These are phyloP conservation scores for Cacatua alba DNA, from an alignment of 2,113 vertebrate species.

Conservation along the genomic window DNA sequence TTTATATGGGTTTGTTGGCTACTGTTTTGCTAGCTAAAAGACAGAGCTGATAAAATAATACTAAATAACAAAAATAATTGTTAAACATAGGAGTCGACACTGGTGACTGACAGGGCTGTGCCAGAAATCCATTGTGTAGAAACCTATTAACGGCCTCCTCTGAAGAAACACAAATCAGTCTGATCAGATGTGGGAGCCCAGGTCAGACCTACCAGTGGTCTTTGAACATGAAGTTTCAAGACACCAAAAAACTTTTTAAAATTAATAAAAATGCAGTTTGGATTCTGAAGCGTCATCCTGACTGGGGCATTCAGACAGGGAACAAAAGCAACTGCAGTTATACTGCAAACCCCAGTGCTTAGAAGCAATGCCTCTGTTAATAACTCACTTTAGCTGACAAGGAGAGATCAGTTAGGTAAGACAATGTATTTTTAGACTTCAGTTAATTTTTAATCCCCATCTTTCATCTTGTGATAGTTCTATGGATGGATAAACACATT, in stretches of 20 bases:
- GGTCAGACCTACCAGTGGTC: neutral
- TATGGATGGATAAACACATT: conserved; percentile 20
- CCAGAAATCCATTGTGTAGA: neutral
- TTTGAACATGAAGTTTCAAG: neutral
- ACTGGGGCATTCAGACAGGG: neutral
- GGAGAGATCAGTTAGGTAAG: conserved; percentile 17
- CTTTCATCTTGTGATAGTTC: conserved; percentile 31
- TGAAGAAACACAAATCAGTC: neutral
- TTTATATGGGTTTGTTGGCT: neutral
- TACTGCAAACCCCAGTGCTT: neutral
- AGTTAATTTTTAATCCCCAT: conserved; percentile 53
- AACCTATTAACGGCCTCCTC: neutral
- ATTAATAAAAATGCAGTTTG: neutral
- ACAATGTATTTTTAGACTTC: conserved; percentile 27
- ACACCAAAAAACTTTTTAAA: neutral
- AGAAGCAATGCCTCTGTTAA: neutral
- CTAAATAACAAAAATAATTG: neutral
- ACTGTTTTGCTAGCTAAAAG: neutral
- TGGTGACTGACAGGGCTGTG: neutral
- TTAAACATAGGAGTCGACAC: neutral
- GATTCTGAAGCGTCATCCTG: neutral
- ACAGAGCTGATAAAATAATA: neutral
- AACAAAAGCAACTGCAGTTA: neutral
- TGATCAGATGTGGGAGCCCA: neutral
- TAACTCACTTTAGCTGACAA: neutral